Evolutionary conservation across 2,113 vertebrate genomes (phyloP).

Genomic region (Galemys pyrenaicus): DNA sequence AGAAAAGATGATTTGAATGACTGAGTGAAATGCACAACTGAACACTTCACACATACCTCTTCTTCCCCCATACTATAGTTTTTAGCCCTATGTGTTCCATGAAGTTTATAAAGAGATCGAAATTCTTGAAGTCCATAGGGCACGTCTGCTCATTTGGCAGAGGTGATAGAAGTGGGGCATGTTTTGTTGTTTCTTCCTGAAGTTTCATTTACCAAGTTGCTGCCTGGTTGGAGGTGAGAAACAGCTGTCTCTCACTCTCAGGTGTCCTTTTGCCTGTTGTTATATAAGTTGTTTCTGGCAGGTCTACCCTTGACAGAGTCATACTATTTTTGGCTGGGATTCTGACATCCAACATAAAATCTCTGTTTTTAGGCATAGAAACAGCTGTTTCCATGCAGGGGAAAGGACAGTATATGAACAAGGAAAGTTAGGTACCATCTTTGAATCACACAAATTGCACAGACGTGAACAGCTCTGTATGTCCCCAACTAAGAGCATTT

Average conservation of each 20-base stretch:
- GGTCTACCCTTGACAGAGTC: not conserved
- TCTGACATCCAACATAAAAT: not conserved
- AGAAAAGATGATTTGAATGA: not conserved
- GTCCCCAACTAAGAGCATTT: not conserved
- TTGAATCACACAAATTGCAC: not conserved
- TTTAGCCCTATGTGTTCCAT: not conserved
- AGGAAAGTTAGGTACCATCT: not conserved
- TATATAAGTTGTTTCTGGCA: not conserved
- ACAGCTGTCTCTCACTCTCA: not conserved
- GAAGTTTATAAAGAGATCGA: not conserved
- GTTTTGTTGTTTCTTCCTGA: not conserved
- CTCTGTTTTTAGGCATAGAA: not conserved
- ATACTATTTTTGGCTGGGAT: not conserved
- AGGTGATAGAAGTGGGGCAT: not conserved
- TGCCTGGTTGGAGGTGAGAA: not conserved
- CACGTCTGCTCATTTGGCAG: not conserved
- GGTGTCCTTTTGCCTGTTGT: not conserved
- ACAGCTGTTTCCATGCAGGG: not conserved
- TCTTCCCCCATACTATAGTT: not conserved
- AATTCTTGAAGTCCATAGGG: not conserved
- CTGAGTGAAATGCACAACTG: not conserved
- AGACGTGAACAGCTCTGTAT: not conserved
- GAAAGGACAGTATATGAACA: not conserved
- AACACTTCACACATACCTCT: not conserved
- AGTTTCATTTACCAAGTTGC: not conserved